Conservation (phyloP, 2,888 invertebrate genomes). For the Drosophila robusta region DNA sequence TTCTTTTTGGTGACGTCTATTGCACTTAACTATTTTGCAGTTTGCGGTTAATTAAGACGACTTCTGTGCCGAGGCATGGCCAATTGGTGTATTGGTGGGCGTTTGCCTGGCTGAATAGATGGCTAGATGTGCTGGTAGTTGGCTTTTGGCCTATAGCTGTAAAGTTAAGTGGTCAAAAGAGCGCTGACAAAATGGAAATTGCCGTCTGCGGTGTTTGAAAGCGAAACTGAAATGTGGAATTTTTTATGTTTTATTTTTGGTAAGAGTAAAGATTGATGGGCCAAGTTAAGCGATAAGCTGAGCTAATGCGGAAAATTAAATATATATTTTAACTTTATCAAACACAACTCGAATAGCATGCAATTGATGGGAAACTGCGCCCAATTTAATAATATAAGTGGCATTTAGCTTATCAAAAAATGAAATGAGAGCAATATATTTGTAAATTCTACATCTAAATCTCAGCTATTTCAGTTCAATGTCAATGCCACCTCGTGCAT, state of each 20-base stretch:
- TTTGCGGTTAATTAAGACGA: slow-evolving; percentile 73
- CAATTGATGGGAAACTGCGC: background rate
- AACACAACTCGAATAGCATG: background rate
- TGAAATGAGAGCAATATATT: background rate
- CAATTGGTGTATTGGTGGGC: slow-evolving; percentile 51
- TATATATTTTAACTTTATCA: background rate
- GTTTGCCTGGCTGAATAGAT: slow-evolving; percentile 17
- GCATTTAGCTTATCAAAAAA: too few species aligned
- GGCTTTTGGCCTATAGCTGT: slow-evolving; percentile 13
- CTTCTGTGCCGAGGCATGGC: slow-evolving; percentile 62
- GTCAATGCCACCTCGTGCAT: slow-evolving; percentile 53
- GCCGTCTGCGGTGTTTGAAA: slow-evolving; percentile 54
- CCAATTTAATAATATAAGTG: too few species aligned
- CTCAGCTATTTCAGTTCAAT: slow-evolving; percentile 21
- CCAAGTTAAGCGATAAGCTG: slow-evolving; percentile 13
- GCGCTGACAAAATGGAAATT: slow-evolving; percentile 34
- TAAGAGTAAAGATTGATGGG: slow-evolving; percentile 5
- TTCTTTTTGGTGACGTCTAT: slow-evolving; percentile 57
- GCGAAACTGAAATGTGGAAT: slow-evolving; percentile 46
- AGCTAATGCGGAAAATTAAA: background rate
- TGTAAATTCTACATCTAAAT: slow-evolving; percentile 1
- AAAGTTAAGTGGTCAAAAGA: slow-evolving; percentile 47
- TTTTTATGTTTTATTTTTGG: background rate
- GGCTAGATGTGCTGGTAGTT: slow-evolving; percentile 15
- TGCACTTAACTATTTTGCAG: slow-evolving; percentile 65